Conservation (phyloP, 2,888 invertebrate genomes). For the Xanthia togata region DNA sequence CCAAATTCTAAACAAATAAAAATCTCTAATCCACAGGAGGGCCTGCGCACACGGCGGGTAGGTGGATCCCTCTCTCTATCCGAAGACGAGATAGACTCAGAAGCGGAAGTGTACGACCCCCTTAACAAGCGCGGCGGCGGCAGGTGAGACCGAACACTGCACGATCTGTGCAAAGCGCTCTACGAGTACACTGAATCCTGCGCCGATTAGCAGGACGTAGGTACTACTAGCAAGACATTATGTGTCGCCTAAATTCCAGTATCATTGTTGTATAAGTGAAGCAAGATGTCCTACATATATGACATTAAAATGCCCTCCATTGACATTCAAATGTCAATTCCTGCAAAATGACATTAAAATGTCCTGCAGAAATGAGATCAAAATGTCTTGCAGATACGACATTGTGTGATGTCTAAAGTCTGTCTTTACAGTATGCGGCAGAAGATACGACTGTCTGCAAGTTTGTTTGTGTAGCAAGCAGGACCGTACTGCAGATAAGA, state of each 20-base stretch:
- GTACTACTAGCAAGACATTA: slow-evolving; percentile 14
- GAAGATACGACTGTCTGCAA: slow-evolving; percentile 23
- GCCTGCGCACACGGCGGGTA: slow-evolving; percentile 91
- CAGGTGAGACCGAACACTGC: slow-evolving; percentile 86
- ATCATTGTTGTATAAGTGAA: slow-evolving; percentile 11
- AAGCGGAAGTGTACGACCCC: slow-evolving; percentile 88
- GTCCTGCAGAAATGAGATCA: no score
- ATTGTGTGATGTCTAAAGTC: slow-evolving; percentile 27
- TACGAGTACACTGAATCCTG: slow-evolving; percentile 71
- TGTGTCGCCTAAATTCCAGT: slow-evolving; percentile 29
- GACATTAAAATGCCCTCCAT: neutral
- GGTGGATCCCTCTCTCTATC: slow-evolving; percentile 95
- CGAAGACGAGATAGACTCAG: slow-evolving; percentile 95
- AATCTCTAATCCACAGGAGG: slow-evolving; percentile 81
- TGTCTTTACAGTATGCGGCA: slow-evolving; percentile 36
- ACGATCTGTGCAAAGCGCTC: slow-evolving; percentile 88
- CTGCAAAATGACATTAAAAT: neutral
- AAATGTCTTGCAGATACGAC: neutral
- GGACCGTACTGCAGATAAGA: slow-evolving; percentile 14
- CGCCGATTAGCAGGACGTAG: slow-evolving; percentile 46
- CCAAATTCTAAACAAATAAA: neutral
- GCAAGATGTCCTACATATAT: neutral
- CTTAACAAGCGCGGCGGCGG: slow-evolving; percentile 85
- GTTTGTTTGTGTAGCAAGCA: slow-evolving; percentile 23
- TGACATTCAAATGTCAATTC: neutral